Evolutionary conservation across 1,140 invertebrate genomes (phyloP).

Genomic region (Paracyclopina nana): DNA sequence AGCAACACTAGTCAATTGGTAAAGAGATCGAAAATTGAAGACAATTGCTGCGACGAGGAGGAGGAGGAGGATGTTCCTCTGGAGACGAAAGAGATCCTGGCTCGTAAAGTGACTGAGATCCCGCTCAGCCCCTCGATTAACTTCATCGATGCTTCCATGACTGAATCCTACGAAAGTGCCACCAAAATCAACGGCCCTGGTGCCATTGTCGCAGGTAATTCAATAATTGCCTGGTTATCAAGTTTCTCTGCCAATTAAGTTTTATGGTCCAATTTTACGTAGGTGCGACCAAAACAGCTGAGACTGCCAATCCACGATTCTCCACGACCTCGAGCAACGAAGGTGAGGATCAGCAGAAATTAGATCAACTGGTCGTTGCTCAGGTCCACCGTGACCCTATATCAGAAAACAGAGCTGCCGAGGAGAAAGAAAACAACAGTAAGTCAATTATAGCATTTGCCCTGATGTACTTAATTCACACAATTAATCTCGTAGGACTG

Average conservation of each 20-base stretch:
- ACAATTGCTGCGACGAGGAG: neutral
- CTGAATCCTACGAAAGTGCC: neutral
- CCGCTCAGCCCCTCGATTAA: constrained; percentile 8
- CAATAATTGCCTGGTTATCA: too few relatives aligned
- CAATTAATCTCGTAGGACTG: too few relatives aligned
- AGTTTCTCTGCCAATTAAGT: too few relatives aligned
- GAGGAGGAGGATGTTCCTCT: neutral
- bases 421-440: neutral
- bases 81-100: too few relatives aligned
- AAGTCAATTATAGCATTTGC: too few relatives aligned
- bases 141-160: constrained; percentile 6
- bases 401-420: neutral
- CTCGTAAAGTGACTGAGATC: too few relatives aligned
- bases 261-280: too few relatives aligned
- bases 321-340: neutral
- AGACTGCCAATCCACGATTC: too few relatives aligned
- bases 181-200: neutral
- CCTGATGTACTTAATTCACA: too few relatives aligned
- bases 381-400: neutral
- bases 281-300: too few relatives aligned
- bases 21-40: constrained; percentile 10
- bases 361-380: constrained; percentile 1
- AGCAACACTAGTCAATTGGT: constrained; percentile 17
- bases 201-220: neutral
- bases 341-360: neutral